Percentiles rank a stretch among this genome's conserved stretches.
Conservation (phyloP, 2,797 vertebrate species). For the Muscicapa striata region DNA sequence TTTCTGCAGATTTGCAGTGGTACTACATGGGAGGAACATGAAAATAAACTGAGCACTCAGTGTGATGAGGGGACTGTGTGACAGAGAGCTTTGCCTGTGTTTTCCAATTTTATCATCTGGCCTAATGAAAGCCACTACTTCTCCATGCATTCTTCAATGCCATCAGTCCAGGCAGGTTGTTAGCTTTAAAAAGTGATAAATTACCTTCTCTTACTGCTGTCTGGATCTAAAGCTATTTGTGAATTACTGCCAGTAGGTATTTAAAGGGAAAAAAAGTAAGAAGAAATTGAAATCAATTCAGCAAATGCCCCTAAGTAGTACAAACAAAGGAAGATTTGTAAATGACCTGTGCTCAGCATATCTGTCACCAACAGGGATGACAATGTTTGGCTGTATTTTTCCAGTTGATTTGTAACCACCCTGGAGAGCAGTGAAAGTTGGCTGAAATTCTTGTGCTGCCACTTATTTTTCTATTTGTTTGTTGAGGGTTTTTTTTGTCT, state of each 20-base stretch:
- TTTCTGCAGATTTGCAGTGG: constrained; percentile 26
- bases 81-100: not conserved
- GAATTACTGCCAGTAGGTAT: not conserved
- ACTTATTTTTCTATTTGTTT: not conserved
- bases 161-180: not conserved
- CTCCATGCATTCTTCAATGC: not conserved
- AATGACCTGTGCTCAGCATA: not conserved
- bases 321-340: not conserved
- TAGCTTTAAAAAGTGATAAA: not conserved
- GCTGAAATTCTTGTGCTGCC: not conserved
- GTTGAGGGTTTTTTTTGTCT: not conserved
- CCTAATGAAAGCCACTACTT: not conserved
- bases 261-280: not conserved
- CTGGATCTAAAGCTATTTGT: not conserved
- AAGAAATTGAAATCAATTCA: not conserved
- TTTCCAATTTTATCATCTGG: not conserved
- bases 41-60: not conserved
- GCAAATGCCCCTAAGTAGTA: not conserved
- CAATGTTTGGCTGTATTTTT: not conserved
- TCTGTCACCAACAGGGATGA: not conserved
- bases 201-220: not conserved
- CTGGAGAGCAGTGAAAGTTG: not conserved
- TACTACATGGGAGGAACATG: not conserved
- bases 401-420: not conserved
- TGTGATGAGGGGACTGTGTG: not conserved